A percentile compares a stretch with the other conserved stretches of the same genome.
Conservation (phyloP, 2,113 vertebrate genomes). For the Sapajus apella region DNA sequence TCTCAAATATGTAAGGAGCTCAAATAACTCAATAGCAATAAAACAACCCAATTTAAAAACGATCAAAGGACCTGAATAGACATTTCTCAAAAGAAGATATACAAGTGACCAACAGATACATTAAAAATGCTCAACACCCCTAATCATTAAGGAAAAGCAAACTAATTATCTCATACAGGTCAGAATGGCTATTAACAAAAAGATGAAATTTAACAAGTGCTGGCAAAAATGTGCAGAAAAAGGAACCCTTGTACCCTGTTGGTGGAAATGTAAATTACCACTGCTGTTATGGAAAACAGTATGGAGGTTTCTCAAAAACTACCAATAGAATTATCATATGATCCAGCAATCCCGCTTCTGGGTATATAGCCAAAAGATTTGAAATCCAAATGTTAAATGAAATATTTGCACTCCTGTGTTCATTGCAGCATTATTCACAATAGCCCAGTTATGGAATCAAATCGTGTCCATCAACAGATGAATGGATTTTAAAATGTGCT, state of each 20-base stretch:
- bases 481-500: neutral
- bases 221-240: neutral
- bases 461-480: neutral
- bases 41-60: neutral
- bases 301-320: neutral
- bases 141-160: neutral
- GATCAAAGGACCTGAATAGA: neutral
- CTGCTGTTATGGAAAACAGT: neutral
- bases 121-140: neutral
- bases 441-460: neutral
- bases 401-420: neutral
- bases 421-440: neutral
- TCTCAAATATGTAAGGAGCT: neutral
- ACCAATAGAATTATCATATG: neutral
- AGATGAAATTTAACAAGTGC: neutral
- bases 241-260: neutral
- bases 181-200: neutral
- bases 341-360: neutral
- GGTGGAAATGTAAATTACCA: neutral
- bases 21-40: neutral
- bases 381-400: neutral
- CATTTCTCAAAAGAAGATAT: neutral
- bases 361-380: neutral
- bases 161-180: neutral
- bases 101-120: neutral